phyloP scores from a whole-genome alignment of 2,113 vertebrate species.

The Dasyurus viverrinus region DNA sequence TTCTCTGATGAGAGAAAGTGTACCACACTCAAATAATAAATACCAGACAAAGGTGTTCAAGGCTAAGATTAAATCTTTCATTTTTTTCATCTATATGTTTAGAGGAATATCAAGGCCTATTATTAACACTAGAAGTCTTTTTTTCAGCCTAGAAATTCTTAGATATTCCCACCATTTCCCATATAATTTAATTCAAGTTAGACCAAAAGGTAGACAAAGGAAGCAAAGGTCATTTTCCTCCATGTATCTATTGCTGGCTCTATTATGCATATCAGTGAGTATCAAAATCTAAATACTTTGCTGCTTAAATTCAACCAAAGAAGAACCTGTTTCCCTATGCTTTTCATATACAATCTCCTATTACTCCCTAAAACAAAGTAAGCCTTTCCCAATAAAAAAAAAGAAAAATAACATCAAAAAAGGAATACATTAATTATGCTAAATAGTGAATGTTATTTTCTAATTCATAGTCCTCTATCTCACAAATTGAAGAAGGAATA shows the following conservation, averaged over 20 bases:
- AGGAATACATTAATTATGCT: neutral
- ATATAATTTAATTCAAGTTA: neutral
- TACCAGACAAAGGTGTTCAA: neutral
- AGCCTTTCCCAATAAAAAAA: neutral
- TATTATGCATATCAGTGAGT: neutral
- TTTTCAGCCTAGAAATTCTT: no score
- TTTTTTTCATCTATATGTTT: neutral
- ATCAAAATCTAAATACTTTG: neutral
- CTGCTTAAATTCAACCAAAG: neutral
- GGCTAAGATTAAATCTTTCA: neutral
- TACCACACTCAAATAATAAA: neutral
- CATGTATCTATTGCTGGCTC: neutral
- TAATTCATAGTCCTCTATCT: neutral
- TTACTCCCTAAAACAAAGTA: neutral
- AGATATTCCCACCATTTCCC: no score
- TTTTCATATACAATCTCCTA: neutral
- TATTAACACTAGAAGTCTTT: neutral
- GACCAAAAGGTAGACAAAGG: neutral
- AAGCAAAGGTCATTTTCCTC: neutral
- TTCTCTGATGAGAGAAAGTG: no score
- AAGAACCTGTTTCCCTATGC: neutral
- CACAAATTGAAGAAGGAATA: neutral
- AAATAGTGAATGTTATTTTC: neutral
- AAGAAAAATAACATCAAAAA: neutral
- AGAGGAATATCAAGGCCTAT: neutral